Conservation (phyloP, 30 jellyfish, hydroid and myxozoan species). For the Sanderia malayensis region DNA sequence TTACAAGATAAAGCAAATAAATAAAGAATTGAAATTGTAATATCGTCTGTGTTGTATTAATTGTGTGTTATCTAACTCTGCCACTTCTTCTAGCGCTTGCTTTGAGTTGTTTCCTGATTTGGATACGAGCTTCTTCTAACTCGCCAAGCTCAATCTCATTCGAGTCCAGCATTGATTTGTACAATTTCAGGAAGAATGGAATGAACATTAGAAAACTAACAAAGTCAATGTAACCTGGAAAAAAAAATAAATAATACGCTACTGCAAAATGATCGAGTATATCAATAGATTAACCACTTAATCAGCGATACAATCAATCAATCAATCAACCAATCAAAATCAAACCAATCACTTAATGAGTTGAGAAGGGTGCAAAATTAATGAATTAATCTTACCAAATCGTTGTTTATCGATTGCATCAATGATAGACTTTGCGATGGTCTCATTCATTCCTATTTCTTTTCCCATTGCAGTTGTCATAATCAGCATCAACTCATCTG, state of each 20-base stretch:
- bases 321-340: neutral
- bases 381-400: conserved; percentile 8
- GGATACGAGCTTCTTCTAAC: conserved; percentile 3
- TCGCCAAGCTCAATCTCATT: conserved; percentile 9
- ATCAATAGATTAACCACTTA: neutral
- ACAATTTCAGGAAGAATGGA: conserved; percentile 44
- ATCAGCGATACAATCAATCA: conserved; percentile 8
- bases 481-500: conserved; percentile 48
- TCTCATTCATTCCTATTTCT: conserved; percentile 40
- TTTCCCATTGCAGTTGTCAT: conserved; percentile 51
- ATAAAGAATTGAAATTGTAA: too few species aligned
- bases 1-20: too few species aligned
- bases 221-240: conserved; percentile 48
- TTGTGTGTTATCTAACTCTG: too few species aligned
- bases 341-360: too few species aligned
- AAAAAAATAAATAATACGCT: too few species aligned
- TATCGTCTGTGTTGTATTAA: too few species aligned
- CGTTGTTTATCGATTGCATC: conserved; percentile 16
- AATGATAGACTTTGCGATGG: conserved; percentile 20
- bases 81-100: too few species aligned
- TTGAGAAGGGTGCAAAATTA: too few species aligned
- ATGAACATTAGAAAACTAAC: conserved; percentile 17
- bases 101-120: neutral
- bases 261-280: neutral
- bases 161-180: conserved; percentile 33